Conservation (phyloP, 2,113 vertebrate species). For the Bufo gargarizans region DNA sequence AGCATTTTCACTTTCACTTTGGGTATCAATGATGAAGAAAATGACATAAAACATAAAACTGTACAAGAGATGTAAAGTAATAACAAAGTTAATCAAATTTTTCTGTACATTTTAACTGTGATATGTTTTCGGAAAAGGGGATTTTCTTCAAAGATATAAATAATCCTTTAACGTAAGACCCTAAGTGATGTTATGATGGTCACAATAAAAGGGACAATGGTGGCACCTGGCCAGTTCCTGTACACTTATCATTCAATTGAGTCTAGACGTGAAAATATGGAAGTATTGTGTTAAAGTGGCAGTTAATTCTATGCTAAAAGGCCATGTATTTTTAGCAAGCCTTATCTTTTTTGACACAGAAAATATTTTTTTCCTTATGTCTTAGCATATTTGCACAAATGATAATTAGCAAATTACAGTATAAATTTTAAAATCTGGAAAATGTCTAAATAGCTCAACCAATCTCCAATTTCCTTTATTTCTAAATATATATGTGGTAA, state of each 20-base stretch:
- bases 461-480: neutral
- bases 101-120: neutral
- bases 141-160: neutral
- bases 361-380: neutral
- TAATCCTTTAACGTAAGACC: neutral
- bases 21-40: neutral
- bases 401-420: neutral
- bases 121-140: neutral
- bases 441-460: neutral
- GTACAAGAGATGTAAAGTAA: neutral
- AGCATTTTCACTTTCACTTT: neutral
- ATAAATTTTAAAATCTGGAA: neutral
- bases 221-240: conserved; percentile 49
- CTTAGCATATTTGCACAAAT: neutral
- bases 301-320: conserved; percentile 24
- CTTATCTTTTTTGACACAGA: neutral
- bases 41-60: neutral
- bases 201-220: conserved; percentile 42
- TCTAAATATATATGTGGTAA: no score
- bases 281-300: conserved; percentile 37
- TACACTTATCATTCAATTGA: conserved; percentile 26
- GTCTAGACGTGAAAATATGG: conserved; percentile 29
- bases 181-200: conserved; percentile 16
- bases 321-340: conserved; percentile 45
- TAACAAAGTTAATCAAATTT: neutral